phyloP scores from a whole-genome alignment of 2,888 invertebrate species.

The Microctonus brassicae region DNA sequence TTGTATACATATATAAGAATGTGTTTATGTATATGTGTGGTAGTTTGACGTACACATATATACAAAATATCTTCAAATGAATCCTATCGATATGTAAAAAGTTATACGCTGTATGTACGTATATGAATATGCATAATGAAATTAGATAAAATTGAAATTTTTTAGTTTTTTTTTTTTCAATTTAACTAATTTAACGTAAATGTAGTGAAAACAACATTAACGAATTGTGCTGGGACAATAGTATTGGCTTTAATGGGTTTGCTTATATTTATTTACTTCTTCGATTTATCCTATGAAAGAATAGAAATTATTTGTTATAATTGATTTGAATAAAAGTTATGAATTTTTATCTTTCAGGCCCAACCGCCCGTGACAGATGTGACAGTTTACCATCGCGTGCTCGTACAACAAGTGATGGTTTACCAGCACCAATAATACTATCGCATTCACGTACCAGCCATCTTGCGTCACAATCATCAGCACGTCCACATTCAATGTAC shows the following conservation, averaged over 20 bases:
- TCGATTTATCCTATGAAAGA: not conserved
- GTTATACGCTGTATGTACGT: slow-evolving; percentile 24
- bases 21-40: slow-evolving; percentile 28
- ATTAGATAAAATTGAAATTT: not conserved
- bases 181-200: slow-evolving; percentile 4
- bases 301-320: not conserved
- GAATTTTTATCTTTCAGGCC: slow-evolving; percentile 57
- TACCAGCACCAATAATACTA: slow-evolving; percentile 61
- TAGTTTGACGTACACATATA: slow-evolving; percentile 3
- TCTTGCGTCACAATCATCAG: slow-evolving; percentile 68
- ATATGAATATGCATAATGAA: slow-evolving; percentile 30
- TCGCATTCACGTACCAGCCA: slow-evolving; percentile 67
- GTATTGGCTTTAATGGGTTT: slow-evolving; percentile 48
- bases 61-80: slow-evolving; percentile 14
- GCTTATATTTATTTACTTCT: not conserved
- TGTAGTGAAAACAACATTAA: slow-evolving; percentile 15
- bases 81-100: slow-evolving; percentile 28
- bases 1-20: not conserved
- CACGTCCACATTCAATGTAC: slow-evolving; percentile 70
- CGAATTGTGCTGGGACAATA: slow-evolving; percentile 51
- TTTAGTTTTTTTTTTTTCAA: not conserved
- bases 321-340: not conserved
- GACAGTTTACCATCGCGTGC: slow-evolving; percentile 87
- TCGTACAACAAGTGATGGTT: slow-evolving; percentile 77
- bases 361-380: slow-evolving; percentile 78